Percentiles rank a stretch among this genome's conserved stretches.
These are phyloP conservation scores for Callithrix jacchus DNA, from an alignment of 2,113 vertebrate species.

Conservation along the genomic window DNA sequence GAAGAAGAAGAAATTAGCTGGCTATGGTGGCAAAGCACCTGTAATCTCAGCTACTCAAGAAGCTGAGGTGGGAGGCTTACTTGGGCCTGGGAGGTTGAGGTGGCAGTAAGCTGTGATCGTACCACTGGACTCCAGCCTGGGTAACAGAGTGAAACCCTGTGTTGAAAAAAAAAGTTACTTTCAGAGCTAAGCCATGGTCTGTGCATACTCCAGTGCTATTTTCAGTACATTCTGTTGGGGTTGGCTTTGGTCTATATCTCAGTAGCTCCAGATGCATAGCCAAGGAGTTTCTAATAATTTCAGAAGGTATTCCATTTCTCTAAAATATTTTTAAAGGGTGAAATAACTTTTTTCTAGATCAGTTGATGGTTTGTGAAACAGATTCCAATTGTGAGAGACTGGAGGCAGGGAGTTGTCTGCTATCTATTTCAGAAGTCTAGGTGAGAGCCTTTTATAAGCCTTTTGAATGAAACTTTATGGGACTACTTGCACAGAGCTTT, in stretches of 20 bases:
- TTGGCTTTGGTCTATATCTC: neutral
- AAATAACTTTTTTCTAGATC: slow-evolving; percentile 6
- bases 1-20: no score
- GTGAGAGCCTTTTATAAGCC: slow-evolving; percentile 29
- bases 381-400: neutral
- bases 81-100: no score
- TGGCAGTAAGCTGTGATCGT: no score
- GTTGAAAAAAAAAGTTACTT: neutral
- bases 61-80: no score
- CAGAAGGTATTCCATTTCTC: neutral
- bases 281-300: neutral
- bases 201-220: neutral
- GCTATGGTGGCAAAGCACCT: no score
- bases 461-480: neutral
- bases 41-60: no score
- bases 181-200: neutral
- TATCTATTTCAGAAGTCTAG: slow-evolving; percentile 52
- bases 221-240: neutral
- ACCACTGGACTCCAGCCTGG: no score
- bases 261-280: neutral
- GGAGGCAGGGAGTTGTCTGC: neutral
- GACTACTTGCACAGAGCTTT: neutral
- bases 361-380: neutral
- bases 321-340: slow-evolving; percentile 3
- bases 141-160: no score